phyloP scores from a whole-genome alignment of 2,113 vertebrate species.

The Crocuta crocuta region DNA sequence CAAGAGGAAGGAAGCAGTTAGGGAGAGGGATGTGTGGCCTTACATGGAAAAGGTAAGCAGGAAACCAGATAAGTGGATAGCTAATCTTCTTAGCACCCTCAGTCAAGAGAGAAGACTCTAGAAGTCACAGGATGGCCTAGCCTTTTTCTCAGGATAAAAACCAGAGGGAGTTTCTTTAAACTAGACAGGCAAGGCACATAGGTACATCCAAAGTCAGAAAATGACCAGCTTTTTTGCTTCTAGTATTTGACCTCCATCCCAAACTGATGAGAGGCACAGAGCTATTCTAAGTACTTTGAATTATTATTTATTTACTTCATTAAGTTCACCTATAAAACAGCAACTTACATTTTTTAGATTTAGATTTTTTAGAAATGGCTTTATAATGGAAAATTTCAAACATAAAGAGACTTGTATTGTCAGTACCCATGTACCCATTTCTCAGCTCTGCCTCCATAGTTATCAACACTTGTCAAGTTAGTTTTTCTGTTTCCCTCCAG shows the following conservation, averaged over 20 bases:
- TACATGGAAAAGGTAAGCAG: background rate
- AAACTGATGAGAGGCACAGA: background rate
- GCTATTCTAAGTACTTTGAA: background rate
- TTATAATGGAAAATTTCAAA: slow-evolving; percentile 49
- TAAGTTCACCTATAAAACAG: slow-evolving; percentile 11
- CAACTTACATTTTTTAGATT: slow-evolving; percentile 20
- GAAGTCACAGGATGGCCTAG: background rate
- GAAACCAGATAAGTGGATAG: background rate
- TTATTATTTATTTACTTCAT: slow-evolving; percentile 23
- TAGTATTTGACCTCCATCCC: background rate
- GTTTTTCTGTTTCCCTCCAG: background rate
- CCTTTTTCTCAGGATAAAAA: background rate
- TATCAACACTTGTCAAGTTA: background rate
- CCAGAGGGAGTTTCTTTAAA: background rate
- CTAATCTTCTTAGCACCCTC: background rate
- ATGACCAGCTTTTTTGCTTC: background rate
- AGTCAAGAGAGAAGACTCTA: background rate
- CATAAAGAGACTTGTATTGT: background rate
- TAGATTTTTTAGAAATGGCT: slow-evolving; percentile 50
- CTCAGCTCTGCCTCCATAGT: background rate
- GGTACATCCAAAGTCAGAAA: background rate
- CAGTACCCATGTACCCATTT: background rate
- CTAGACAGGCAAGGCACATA: background rate
- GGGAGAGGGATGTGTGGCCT: background rate
- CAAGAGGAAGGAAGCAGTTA: background rate